Evolutionary conservation across 2,888 invertebrate species (phyloP).

Genomic region (Parasteatoda lunata): DNA sequence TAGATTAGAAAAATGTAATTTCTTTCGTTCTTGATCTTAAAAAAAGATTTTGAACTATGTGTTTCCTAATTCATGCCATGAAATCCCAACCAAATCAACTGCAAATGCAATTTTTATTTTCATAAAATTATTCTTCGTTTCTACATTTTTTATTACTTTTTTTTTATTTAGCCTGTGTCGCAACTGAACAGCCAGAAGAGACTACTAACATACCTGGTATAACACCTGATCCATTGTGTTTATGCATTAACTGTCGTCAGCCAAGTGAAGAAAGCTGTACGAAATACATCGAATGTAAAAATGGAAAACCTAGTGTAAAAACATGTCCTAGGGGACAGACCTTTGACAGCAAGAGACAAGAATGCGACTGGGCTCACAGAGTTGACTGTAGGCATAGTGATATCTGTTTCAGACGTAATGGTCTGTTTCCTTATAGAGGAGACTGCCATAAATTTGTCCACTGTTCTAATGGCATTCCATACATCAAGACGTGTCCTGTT

Average conservation of each 20-base stretch:
- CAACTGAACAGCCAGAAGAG: neutral
- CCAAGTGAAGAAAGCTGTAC: constrained; percentile 57
- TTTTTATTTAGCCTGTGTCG: constrained; percentile 10
- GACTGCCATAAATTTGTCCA: constrained; percentile 60
- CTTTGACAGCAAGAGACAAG: constrained; percentile 36
- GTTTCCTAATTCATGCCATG: too few species aligned
- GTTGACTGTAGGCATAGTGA: constrained; percentile 49
- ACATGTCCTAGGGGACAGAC: constrained; percentile 58
- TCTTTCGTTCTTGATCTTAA: too few species aligned
- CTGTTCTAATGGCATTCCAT: constrained; percentile 58
- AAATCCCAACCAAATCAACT: too few species aligned
- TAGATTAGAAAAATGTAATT: too few species aligned
- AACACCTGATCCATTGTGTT: constrained; percentile 37
- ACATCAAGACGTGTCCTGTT: constrained; percentile 28
- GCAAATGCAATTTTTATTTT: neutral
- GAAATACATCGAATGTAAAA: constrained; percentile 60
- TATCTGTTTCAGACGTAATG: constrained; percentile 45
- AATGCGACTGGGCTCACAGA: constrained; percentile 54
- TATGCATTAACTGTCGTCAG: constrained; percentile 52
- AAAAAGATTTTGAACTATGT: too few species aligned
- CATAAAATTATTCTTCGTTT: too few species aligned
- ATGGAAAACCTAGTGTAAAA: constrained; percentile 38
- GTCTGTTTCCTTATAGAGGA: constrained; percentile 39
- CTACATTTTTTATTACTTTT: neutral
- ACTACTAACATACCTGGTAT: neutral